Base-by-base conservation (phyloP, 2,113 vertebrate genomes). In the Sterna hirundo region DNA sequence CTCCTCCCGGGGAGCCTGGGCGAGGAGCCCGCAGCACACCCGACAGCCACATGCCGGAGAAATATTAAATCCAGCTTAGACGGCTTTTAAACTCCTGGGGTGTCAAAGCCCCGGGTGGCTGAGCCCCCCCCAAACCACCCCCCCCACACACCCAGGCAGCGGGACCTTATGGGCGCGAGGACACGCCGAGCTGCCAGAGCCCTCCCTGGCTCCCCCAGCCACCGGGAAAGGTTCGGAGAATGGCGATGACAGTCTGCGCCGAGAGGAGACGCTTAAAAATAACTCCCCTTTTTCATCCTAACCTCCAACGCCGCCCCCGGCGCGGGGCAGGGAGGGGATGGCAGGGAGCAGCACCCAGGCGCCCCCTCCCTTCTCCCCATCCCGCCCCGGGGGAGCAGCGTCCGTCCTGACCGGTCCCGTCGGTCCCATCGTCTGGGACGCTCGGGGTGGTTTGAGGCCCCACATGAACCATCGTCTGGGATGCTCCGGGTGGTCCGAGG, bases 181-280 rank as follows among this genome's bases (percentile, higher is more conserved):
- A 74, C 13, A 10, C 10, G 9, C 30, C 0, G 2, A 55, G 65
- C 68, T 88, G 83, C 5, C 3, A 32, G 81, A 79, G 52, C 58
- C 40, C 64, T 36, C 64, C 75, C 74, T 5, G 6, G 42, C 55
- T 83, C 46, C 84, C 52, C 89, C 90, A 61, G 79, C 44, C 79
- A 76, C 76, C 17, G 0, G 5, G 26, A 29, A 78, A 86, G 69
- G 80, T 38, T 20, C 1, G 3, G 76, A 70, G 88, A 85, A 75
- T 4, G 61, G 74, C 23, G 88, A 77, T 60, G 82, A 83, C 91
- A 95, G 92, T 22, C 71, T 94, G 91, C 0, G 0, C 65, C 4
- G 20, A 79, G 90, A 92, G 12, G 47, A 2, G 42, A 51, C 2
- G 34, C 38, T 92, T 94, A 95, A 96, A 97, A 96, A 96, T 95